Base-by-base conservation (phyloP, 1,140 invertebrate species). In the Ectropis grisescens region DNA sequence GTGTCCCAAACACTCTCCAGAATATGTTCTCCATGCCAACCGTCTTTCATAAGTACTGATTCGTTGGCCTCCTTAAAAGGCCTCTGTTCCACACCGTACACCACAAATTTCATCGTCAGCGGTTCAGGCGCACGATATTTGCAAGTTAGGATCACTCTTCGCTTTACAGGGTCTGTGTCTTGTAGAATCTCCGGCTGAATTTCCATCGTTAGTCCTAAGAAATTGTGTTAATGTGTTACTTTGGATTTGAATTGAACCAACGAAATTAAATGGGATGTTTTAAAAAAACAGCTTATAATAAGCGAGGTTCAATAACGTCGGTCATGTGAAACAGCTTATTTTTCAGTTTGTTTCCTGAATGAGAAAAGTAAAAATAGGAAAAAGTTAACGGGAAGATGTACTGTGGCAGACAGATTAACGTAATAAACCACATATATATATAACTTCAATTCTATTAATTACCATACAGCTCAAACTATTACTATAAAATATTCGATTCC, bases 161-260 rank as follows among this genome's bases (percentile, higher is more conserved):
- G 47, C 39, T 27, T 57, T 22, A 28, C 51, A 8, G 42, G n/a
- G 11, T 47, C 41, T 0, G 31, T 29, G 15, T 42, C 37, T 7
- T 65, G 55, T 28, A 54, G 39, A 34, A 74, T 62, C 23, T 49
- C 59, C 12, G 67, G 71, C 33, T 71, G 61, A 4, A 78, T 60
- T 70, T 78, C 72, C 72, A 78, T 78, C 32, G 71, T 41, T 36
- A 74, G 47, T 37, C 72, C 72, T 78, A n/a, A 34, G 1, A 37
- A 47, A 7, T 14, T 30, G 23, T 13, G 27, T 25, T 11, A 15
- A 34, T 11, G 2, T 19, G 23, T 36, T 41, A 23, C 33, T 15
- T 31, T 11, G 10, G 8, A 22, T 11, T 34, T 5, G 4, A 7
- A n/a, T n/a, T n/a, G n/a, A n/a, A n/a, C n/a, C n/a, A n/a, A n/a